phyloP scores from a whole-genome alignment of 2,797 vertebrate genomes.

The Buceros bicornis region DNA sequence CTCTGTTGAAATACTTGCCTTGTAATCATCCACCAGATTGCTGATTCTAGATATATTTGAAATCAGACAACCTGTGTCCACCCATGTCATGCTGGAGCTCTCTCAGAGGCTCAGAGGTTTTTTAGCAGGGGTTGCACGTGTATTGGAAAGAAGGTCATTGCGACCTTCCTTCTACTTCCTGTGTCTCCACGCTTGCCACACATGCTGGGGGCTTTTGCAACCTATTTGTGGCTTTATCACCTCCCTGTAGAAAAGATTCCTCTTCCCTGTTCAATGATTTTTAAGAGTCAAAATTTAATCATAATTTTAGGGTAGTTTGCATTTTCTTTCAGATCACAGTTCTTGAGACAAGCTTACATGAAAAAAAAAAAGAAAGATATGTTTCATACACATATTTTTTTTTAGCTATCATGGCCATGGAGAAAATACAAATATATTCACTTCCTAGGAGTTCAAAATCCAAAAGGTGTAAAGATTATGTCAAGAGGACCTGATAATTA shows the following conservation, averaged over 20 bases:
- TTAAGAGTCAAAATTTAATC: neutral
- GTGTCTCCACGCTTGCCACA: neutral
- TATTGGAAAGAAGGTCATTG: neutral
- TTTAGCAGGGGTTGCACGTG: neutral
- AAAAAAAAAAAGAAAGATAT: rapidly evolving
- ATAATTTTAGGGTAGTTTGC: neutral
- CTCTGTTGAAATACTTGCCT: neutral
- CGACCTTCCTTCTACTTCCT: neutral
- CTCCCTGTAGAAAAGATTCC: neutral
- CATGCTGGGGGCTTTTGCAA: neutral
- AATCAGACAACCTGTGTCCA: neutral
- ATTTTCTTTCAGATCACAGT: neutral
- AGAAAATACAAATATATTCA: neutral
- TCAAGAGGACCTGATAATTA: neutral
- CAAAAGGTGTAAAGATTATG: neutral
- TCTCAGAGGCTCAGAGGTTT: neutral
- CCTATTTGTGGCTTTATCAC: neutral
- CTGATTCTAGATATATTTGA: neutral
- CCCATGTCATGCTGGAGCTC: neutral
- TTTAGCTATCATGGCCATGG: neutral
- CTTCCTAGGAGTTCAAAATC: neutral
- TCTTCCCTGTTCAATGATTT: neutral
- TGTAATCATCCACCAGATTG: neutral
- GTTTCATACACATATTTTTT: neutral
- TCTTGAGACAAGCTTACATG: neutral